phyloP scores from a whole-genome alignment of 2,797 vertebrate species.

The Etheostoma perlongum region DNA sequence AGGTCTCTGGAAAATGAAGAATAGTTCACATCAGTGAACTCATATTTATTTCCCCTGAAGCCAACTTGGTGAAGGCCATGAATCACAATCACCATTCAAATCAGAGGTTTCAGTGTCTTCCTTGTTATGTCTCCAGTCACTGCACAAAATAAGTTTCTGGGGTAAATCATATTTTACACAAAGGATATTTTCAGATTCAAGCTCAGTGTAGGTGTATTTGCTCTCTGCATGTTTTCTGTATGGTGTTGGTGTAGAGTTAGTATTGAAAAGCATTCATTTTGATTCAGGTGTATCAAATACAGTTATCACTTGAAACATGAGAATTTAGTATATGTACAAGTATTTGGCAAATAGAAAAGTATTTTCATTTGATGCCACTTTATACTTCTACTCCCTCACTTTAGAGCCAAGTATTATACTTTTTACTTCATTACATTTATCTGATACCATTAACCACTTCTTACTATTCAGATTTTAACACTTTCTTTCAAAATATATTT shows the following conservation, averaged over 20 bases:
- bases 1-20: constrained; percentile 33
- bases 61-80: constrained; percentile 5
- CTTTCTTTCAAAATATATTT: not conserved
- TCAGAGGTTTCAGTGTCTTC: constrained; percentile 31
- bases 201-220: constrained; percentile 2
- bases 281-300: not conserved
- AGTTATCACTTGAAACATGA: not conserved
- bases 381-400: not conserved
- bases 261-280: not conserved
- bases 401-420: not conserved
- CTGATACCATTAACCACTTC: not conserved
- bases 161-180: constrained; percentile 26
- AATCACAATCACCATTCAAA: constrained; percentile 49
- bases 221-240: constrained; percentile 1
- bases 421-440: not conserved
- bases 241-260: not conserved
- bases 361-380: not conserved
- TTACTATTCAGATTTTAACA: not conserved
- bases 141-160: constrained; percentile 17
- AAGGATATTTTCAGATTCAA: constrained; percentile 2
- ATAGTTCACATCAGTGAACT: constrained; percentile 31
- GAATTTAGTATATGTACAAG: not conserved
- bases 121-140: constrained; percentile 9
- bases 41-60: constrained; percentile 44
- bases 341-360: too few relatives aligned